Base-by-base conservation (phyloP, 2,888 invertebrate genomes). In the Campoletis raptor region DNA sequence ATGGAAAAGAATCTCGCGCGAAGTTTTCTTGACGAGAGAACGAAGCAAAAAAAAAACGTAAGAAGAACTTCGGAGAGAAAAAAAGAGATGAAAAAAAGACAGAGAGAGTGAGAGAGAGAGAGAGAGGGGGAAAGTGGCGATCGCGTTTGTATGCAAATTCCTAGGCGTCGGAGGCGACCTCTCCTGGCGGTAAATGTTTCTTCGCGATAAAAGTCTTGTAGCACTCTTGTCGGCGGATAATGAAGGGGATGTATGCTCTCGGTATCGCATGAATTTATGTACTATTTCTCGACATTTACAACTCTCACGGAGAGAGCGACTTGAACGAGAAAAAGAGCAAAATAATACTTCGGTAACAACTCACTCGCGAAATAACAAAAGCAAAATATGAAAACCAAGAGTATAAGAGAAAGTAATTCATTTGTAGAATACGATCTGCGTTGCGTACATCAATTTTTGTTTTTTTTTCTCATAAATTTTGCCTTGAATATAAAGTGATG, bases 141-240 rank as follows among this genome's bases (percentile, higher is more conserved):
- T 92, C 91, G 91, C 91, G 92, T 93, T 93, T 92, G 90, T 92
- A 93, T 93, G 93, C 91, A 93, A 93, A 93, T 93, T 89, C 87
- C 83, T 87, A 61, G 73, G 78, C 77, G 69, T 40, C 42, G 36
- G 76, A 30, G 42, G 81, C 52, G 57, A 82, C 67, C 54, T 69
- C 82, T 76, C 57, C 45, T 64, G 70, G 89, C 85, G 91, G 92
- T 93, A 93, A 93, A 93, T 92, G 93, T 92, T 93, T 92, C 92
- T 90, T 81, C 90, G 90, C 92, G 92, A 93, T 92, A 92, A 93
- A 93, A 92, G 92, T 92, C 91, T 91, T 91, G 92, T 92, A 92
- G 73, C 82, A 57, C 81, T 69, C 82, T 74, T 69, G 81, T 81
- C 81, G 42, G 78, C 21, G 82, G 57, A 54, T 67, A 74, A 83